Base-by-base conservation (phyloP, 2,113 vertebrate species). In the Neodon shergylaensis region DNA sequence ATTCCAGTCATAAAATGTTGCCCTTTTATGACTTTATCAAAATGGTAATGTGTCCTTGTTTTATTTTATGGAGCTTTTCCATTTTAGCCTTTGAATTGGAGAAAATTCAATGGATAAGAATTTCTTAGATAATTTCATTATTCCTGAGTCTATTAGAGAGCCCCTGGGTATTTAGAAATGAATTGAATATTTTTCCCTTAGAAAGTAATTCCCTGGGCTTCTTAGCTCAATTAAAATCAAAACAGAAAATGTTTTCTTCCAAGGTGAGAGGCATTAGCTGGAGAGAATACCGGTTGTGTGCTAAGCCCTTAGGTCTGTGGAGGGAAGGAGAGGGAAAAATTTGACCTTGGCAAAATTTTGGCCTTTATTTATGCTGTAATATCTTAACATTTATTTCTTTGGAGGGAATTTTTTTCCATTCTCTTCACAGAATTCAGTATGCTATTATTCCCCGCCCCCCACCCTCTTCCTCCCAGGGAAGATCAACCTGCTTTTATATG, bases 391-490 rank as follows among this genome's bases (percentile, higher is more conserved):
- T 77, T 74, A 61, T 88, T 84, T 68, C 79, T 14, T 65, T 47
- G 94, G 13, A n/a, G 19, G 22, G 49, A 78, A 74, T 73, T 86
- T 90, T 65, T 42, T 26, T 17, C 33, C 1, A 28, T 28, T 77
- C 91, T 93, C 72, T 77, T 49, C 7, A n/a, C 73, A 66, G 28
- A 94, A 86, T 81, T 77, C 39, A 96, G 76, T n/a, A 24, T 63
- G 4, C 0, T 44, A 28, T 63, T 24, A 19, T 22, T 39, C 3
- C 2, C 0, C 0, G 1, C 39, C 7, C 33, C 4, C 33, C 28
- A 1, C 0, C 0, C 4, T 28, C 22, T 3, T 1, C 0, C 0
- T 2, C 17, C 24, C 22, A 4, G 12, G 52, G 52, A 73, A 70
- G 16, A 31, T 82, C 28, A 77, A 19, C 12, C 3, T 68, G 65